Evolutionary conservation across 2,888 invertebrate genomes (phyloP), one percentile per base, ranked within the genome.

Genomic region (Pharmacophagus antenor): DNA sequence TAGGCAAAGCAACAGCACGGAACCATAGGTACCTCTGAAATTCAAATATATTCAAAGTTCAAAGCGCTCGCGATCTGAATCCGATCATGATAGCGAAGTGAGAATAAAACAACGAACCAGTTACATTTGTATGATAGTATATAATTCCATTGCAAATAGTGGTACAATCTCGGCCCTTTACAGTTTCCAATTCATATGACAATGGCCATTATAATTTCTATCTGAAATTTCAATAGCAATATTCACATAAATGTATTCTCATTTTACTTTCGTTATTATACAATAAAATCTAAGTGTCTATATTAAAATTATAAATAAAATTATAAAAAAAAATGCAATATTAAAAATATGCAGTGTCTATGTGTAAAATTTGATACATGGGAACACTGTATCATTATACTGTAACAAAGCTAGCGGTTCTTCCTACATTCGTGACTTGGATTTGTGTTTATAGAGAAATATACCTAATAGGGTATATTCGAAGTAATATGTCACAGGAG

Each of bases 401-500:
- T 51, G 50, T 41, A 56, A 61, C 52, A 61, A 52, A 52, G 46
- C 52, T 47, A 50, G 12, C 51, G 52, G 61, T 56, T 22, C 41
- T 10, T 31, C 53, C 52, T 58, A 58, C 54, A 68, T 65, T 73
- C 76, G 77, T 77, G 77, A 74, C 75, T 72, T 58, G 63, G 44
- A 55, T 48, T 62, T 63, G 64, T 62, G 62, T 66, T 62, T 61
- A 65, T 65, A 69, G 66, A 46, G 48, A 57, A 69, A 71, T 70
- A 67, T 67, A 72, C 69, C 66, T 69, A 68, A 71, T 69, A 67
- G 68, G 62, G 67, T 67, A 69, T 70, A 70, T 72, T 69, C 68
- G 69, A 68, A 70, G 70, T 76, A 78, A 82, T 82, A 80, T 78
- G 76, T 80, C 80, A 77, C 74, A 68, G 65, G 69, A 67, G 69